A percentile compares a stretch with the other conserved stretches of the same genome.
Evolutionary conservation across 2,888 invertebrate species (phyloP).

Genomic region (Ornithoptera alexandrae): DNA sequence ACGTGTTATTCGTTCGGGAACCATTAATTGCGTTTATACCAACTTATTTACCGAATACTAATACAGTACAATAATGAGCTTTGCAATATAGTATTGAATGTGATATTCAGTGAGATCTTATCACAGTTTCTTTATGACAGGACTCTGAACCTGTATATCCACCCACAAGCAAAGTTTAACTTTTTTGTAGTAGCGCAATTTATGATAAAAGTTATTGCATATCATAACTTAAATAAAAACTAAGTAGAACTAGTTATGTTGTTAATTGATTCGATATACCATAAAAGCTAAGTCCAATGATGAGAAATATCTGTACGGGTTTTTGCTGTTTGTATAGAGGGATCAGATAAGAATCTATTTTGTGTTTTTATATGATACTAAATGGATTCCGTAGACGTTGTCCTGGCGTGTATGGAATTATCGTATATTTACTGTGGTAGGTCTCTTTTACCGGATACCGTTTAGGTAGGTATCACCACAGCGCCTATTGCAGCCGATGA

Average conservation of each 20-base stretch:
- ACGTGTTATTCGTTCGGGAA: constrained; percentile 9
- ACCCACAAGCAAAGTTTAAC: not conserved
- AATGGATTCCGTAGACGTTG: not conserved
- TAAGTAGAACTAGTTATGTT: constrained; percentile 3
- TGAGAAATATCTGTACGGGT: not conserved
- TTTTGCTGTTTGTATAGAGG: not conserved
- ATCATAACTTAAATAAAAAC: not conserved
- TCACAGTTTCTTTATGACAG: not conserved
- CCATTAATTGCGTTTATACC: constrained; percentile 19
- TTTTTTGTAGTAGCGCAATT: not conserved
- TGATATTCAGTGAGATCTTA: not conserved
- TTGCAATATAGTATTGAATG: not conserved
- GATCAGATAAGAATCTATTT: not conserved
- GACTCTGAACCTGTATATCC: not conserved
- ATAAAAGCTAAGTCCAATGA: not conserved
- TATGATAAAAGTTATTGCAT: not conserved
- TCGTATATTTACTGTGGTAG: too few relatives aligned
- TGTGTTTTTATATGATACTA: not conserved
- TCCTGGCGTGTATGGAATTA: not conserved
- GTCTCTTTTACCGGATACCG: too few relatives aligned
- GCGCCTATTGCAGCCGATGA: too few relatives aligned
- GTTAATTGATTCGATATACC: not conserved
- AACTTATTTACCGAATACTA: constrained; percentile 13
- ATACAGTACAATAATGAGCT: not conserved
- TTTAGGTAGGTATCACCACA: too few relatives aligned